Evolutionary conservation across 2,888 invertebrate species (phyloP), one percentile per base, ranked within the genome.

Genomic region (Pseudococcus jackbeardsleyi): DNA sequence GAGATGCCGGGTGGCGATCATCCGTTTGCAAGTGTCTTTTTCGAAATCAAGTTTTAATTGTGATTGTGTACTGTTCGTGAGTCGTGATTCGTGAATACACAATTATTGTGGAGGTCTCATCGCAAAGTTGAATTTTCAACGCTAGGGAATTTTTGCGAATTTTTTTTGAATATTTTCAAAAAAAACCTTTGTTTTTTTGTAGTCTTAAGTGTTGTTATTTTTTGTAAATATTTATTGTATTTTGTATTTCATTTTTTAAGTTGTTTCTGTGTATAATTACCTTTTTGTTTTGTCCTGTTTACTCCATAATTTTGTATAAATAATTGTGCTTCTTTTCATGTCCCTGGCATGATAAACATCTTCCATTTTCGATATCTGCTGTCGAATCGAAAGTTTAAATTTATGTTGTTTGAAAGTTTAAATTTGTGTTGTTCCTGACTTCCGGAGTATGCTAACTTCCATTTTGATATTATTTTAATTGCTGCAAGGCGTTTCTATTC

Each of bases 181-280:
- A 46, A 33, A 17, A 68, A 33, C 0, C 0, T 19, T 46, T n/a
- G n/a, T 46, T 82, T 82, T 42, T 82, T n/a, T n/a, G 22, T 82
- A 9, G 19, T 82, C 19, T 19, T 82, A 82, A 82, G 79, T 42
- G 79, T 46, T 82, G 64, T 64, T 82, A 11, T 12, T 82, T 82
- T 8, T 46, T 82, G 79, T 82, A 82, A 82, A 82, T 82, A 82
- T 77, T 82, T 4, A 39, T 46, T 46, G 3, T 17, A 82, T 19
- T 82, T 82, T 82, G 46, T 82, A 82, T 33, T 19, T 8, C 46
- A 19, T 82, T 46, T 33, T 82, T 11, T 46, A 82, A 46, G 46
- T 82, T 46, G 7, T 82, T 42, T 79, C 59, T 68, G n/a, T n/a
- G n/a, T n/a, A 26, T 68, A 26, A 68, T 26, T 26, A 79, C 42